Conservation (phyloP, 2,888 invertebrate species). For the Apamea epomidion region DNA sequence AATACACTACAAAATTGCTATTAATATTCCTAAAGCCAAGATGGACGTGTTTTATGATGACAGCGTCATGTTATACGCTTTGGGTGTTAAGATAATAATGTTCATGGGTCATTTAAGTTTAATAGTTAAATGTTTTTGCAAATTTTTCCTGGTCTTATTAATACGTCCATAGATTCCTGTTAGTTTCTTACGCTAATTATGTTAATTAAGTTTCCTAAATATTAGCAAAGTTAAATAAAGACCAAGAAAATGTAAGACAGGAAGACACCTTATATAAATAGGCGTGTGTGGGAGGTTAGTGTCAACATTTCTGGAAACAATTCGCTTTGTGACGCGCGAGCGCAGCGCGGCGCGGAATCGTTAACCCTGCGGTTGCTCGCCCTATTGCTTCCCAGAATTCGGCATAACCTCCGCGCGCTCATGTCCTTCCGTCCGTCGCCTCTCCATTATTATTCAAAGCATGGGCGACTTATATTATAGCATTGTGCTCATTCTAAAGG, state of each 20-base stretch:
- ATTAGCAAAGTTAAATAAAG: conserved; percentile 11
- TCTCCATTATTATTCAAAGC: conserved; percentile 68
- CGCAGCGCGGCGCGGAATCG: conserved; percentile 37
- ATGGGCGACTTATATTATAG: conserved; percentile 59
- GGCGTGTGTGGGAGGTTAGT: conserved; percentile 50
- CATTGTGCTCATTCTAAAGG: conserved; percentile 64
- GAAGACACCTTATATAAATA: conserved; percentile 41
- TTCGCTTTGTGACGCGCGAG: conserved; percentile 46
- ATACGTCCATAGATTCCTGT: conserved; percentile 12
- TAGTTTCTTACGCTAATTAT: conserved; percentile 10
- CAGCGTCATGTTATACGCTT: conserved; percentile 7
- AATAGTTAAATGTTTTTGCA: conserved; percentile 41
- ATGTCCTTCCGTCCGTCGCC: conserved; percentile 69
- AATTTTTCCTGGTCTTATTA: conserved; percentile 15
- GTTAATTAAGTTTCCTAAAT: conserved; percentile 29
- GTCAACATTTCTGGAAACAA: conserved; percentile 61
- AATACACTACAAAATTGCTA: conserved; percentile 29
- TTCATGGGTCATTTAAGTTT: conserved; percentile 47
- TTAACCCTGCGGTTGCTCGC: conserved; percentile 56
- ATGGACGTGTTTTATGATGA: conserved; percentile 38
- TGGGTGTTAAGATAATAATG: conserved; percentile 27
- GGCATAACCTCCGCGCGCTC: conserved; percentile 65
- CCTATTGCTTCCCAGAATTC: conserved; percentile 69
- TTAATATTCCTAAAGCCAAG: conserved; percentile 28
- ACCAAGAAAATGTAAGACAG: conserved; percentile 15